Percentiles rank a stretch among this genome's conserved stretches.
Evolutionary conservation across 2,797 vertebrate species (phyloP).

Genomic region (Alauda arvensis): DNA sequence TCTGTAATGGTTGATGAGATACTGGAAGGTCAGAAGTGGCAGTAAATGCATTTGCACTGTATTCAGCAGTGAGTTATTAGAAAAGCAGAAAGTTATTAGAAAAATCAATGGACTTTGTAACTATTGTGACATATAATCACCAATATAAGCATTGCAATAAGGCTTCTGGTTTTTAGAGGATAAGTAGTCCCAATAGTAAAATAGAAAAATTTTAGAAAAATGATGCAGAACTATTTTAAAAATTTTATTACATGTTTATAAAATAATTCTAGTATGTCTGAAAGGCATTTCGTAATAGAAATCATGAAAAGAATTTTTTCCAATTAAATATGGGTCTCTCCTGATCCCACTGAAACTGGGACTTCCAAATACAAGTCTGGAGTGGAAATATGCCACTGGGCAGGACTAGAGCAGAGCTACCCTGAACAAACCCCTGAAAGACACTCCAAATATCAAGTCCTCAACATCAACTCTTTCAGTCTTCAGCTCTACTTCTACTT

Average conservation of each 20-base stretch:
- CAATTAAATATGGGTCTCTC: neutral
- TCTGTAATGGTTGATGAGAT: neutral
- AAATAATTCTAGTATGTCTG: neutral
- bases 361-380: neutral
- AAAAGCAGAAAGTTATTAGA: neutral
- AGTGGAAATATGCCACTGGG: neutral
- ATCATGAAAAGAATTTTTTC: neutral
- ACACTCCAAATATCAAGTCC: neutral
- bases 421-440: neutral
- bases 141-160: neutral
- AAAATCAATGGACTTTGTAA: neutral
- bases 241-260: neutral
- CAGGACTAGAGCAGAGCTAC: neutral
- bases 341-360: neutral
- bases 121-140: neutral
- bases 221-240: neutral
- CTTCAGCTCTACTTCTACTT: neutral
- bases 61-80: neutral
- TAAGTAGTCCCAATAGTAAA: neutral
- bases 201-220: neutral
- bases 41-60: neutral
- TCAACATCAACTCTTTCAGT: neutral
- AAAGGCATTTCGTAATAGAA: neutral
- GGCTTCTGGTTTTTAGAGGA: neutral
- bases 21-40: neutral